phyloP scores from a whole-genome alignment of 1,140 invertebrate genomes.

The Antheraea pernyi region DNA sequence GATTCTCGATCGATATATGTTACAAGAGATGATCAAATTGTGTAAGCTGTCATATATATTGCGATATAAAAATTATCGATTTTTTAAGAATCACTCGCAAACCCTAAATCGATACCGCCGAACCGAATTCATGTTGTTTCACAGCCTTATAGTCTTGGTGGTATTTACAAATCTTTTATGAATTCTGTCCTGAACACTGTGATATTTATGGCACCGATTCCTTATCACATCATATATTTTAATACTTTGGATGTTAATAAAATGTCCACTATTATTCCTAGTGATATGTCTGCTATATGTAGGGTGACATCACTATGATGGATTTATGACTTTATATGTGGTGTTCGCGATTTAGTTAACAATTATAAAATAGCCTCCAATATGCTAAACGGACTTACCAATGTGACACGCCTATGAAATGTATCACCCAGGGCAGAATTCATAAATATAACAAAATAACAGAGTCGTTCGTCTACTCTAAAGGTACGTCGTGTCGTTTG shows the following conservation, averaged over 20 bases:
- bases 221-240: background rate
- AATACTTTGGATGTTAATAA: too few species aligned
- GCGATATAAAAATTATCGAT: too few species aligned
- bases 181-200: conserved; percentile 46
- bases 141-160: conserved; percentile 75
- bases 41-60: too few species aligned
- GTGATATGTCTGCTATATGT: too few species aligned
- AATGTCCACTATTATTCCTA: too few species aligned
- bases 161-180: conserved; percentile 37
- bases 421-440: conserved; percentile 43
- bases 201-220: conserved; percentile 3
- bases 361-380: too few species aligned
- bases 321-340: too few species aligned
- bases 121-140: conserved; percentile 69
- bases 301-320: too few species aligned
- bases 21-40: too few species aligned
- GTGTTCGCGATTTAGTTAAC: too few species aligned
- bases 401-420: background rate
- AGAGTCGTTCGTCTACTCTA: conserved; percentile 23
- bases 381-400: too few species aligned
- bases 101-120: conserved; percentile 21
- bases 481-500: conserved; percentile 45
- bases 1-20: too few species aligned
- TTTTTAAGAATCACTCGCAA: background rate
- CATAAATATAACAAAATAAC: conserved; percentile 40